These are phyloP conservation scores for Sphaerophoria rueppellii DNA, from an alignment of 2,888 invertebrate species.

Conservation along the genomic window DNA sequence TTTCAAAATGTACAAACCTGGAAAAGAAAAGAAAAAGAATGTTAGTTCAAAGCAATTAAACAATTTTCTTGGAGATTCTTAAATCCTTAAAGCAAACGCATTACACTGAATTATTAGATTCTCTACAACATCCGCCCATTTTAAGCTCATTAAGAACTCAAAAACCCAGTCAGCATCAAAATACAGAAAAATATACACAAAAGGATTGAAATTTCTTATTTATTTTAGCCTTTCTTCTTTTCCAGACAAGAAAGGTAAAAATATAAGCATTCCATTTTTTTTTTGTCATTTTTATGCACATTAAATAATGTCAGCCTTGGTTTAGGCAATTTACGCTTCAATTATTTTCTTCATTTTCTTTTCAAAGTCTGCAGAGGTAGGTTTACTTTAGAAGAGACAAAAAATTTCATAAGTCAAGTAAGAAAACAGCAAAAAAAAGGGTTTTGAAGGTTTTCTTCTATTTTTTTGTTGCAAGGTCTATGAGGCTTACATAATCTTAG, in stretches of 20 bases:
- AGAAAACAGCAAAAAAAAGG: conserved; percentile 9
- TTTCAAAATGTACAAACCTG: neutral
- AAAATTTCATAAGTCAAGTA: conserved; percentile 29
- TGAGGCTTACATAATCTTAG: conserved; percentile 45
- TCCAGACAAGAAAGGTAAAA: conserved; percentile 7
- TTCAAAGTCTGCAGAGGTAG: conserved; percentile 7
- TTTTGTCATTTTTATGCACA: neutral
- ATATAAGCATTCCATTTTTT: neutral
- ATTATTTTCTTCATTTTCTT: conserved; percentile 41
- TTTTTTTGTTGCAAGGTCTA: neutral
- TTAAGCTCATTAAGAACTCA: neutral
- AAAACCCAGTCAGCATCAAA: conserved; percentile 1
- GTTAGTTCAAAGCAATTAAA: no score
- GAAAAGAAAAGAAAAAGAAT: neutral
- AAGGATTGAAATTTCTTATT: neutral
- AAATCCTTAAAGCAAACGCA: neutral
- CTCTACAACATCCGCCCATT: no score
- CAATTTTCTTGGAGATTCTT: no score
- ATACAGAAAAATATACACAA: neutral
- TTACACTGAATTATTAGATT: neutral
- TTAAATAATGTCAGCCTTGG: conserved; percentile 39
- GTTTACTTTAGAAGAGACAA: neutral
- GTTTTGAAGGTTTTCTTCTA: conserved; percentile 39
- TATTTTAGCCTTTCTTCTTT: neutral
- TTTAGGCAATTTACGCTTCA: conserved; percentile 33